Percentiles rank a stretch among this genome's conserved stretches.
phyloP scores from a whole-genome alignment of 2,888 invertebrate species.

The Patella pellucida region DNA sequence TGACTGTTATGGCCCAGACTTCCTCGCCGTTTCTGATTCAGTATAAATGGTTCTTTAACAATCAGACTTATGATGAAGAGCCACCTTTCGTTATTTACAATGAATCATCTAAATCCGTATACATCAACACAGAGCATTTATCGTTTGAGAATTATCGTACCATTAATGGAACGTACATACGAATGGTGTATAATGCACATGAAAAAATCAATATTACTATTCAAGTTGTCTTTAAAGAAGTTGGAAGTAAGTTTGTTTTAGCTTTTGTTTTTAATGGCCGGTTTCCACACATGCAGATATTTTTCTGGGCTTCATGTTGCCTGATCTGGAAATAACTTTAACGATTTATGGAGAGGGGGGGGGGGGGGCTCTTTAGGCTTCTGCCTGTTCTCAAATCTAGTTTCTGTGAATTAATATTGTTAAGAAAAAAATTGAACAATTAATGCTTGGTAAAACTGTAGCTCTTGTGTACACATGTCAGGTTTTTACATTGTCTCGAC shows the following conservation, averaged over 20 bases:
- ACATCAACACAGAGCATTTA: conserved; percentile 33
- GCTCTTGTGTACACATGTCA: too few relatives aligned
- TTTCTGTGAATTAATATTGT: too few relatives aligned
- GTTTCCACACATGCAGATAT: conserved; percentile 32
- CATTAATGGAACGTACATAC: conserved; percentile 28
- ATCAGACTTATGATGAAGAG: conserved; percentile 15
- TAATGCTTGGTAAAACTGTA: too few relatives aligned
- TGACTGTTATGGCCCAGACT: conserved; percentile 31
- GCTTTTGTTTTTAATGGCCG: conserved; percentile 18
- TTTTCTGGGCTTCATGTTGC: conserved; percentile 33
- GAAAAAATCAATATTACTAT: conserved; percentile 9
- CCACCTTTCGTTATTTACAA: conserved; percentile 27
- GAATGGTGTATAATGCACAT: conserved; percentile 19
- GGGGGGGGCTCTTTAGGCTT: too few relatives aligned
- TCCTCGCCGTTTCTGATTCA: conserved; percentile 18
- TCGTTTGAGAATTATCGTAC: conserved; percentile 22
- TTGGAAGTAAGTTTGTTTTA: not conserved
- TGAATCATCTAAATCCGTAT: conserved; percentile 16
- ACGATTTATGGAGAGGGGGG: too few relatives aligned
- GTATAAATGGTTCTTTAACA: conserved; percentile 34
- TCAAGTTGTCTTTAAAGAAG: not conserved
- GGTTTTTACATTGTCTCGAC: too few relatives aligned
- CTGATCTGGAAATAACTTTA: too few relatives aligned
- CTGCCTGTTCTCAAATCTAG: too few relatives aligned
- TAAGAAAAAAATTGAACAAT: too few relatives aligned